Conservation (phyloP, 1,140 invertebrate species). For the Aculops lycopersici region DNA sequence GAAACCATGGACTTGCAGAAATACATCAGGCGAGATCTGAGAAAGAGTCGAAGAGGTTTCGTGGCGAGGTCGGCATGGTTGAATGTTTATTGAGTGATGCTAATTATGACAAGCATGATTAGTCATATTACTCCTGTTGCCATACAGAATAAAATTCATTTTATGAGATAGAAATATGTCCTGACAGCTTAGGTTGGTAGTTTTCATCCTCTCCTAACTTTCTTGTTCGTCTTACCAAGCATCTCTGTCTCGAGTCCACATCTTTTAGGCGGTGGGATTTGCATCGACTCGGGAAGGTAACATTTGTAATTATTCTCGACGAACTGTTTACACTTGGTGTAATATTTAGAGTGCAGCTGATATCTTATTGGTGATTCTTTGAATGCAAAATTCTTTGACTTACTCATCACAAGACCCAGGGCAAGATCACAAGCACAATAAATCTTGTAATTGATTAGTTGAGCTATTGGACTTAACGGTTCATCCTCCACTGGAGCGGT, state of each 20-base stretch:
- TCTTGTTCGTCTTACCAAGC: conserved; percentile 8
- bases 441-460: conserved; percentile 33
- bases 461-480: conserved; percentile 1
- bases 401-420: conserved; percentile 48
- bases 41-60: too few species aligned
- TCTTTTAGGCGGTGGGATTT: conserved; percentile 13
- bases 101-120: too few species aligned
- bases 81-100: too few species aligned
- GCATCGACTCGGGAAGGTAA: conserved; percentile 15
- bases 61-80: too few species aligned
- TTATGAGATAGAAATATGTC: too few species aligned
- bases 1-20: too few species aligned
- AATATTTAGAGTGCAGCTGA: conserved; percentile 17
- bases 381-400: conserved; percentile 52
- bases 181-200: too few species aligned
- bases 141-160: too few species aligned
- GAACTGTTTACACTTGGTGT: conserved; percentile 12
- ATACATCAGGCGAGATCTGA: too few species aligned
- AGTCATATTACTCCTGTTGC: too few species aligned
- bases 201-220: neutral
- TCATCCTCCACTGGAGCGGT: conserved; percentile 3
- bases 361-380: conserved; percentile 55
- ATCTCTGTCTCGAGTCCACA: conserved; percentile 9
- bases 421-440: conserved; percentile 81
- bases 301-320: conserved; percentile 13